A percentile compares a stretch with the other conserved stretches of the same genome.
phyloP scores from a whole-genome alignment of 2,113 vertebrate genomes.

The Polypterus senegalus region DNA sequence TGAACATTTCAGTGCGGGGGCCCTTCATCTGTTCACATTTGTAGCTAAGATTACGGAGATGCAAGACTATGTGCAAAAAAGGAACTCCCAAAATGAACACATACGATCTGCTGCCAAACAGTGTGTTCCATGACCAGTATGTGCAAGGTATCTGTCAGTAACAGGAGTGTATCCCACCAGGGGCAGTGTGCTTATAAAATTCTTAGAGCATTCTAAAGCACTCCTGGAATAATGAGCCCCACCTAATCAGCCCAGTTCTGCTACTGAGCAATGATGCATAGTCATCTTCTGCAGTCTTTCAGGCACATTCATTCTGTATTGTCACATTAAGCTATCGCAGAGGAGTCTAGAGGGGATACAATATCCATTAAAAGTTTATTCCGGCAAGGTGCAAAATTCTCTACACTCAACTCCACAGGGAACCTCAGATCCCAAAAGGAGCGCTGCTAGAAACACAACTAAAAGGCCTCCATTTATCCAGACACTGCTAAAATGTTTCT shows the following conservation, averaged over 20 bases:
- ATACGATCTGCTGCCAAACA: too few species aligned
- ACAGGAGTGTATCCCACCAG: too few species aligned
- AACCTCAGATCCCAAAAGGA: slow-evolving; percentile 16
- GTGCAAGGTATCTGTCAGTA: too few species aligned
- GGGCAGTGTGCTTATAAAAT: too few species aligned
- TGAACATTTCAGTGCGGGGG: too few species aligned
- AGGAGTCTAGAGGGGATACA: slow-evolving; percentile 15
- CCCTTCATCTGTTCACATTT: too few species aligned
- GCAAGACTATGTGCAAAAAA: too few species aligned
- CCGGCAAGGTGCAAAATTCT: slow-evolving; percentile 24
- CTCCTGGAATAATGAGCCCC: too few species aligned
- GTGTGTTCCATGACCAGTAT: too few species aligned
- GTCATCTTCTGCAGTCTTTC: background rate
- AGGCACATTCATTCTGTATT: slow-evolving; percentile 9
- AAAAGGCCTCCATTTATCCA: slow-evolving; percentile 21
- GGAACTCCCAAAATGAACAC: too few species aligned
- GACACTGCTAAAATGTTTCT: slow-evolving; percentile 24
- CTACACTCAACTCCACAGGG: slow-evolving; percentile 12
- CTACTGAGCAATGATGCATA: background rate
- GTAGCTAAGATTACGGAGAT: too few species aligned
- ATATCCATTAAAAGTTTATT: slow-evolving; percentile 23
- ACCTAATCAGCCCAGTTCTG: background rate
- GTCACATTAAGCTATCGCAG: slow-evolving; percentile 11
- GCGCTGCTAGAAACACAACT: slow-evolving; percentile 18
- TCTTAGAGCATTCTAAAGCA: too few species aligned